These are phyloP conservation scores for Frankliniella intonsa DNA, from an alignment of 2,888 invertebrate species.

Conservation along the genomic window DNA sequence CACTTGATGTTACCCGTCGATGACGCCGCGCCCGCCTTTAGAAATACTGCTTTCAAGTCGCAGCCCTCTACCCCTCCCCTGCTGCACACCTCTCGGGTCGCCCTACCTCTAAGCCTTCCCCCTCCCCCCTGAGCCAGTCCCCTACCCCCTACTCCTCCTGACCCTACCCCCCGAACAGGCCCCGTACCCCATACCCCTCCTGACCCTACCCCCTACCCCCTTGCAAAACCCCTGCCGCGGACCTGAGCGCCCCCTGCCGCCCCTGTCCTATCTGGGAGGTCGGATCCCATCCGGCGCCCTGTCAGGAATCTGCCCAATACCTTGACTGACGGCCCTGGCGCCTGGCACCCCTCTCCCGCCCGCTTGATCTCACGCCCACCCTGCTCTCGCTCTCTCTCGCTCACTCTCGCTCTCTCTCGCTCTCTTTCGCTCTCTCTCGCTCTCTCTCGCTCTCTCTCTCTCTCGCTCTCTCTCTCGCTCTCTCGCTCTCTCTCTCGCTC, in stretches of 20 bases:
- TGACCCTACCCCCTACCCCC: background rate
- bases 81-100: background rate
- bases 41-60: background rate
- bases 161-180: too few relatives aligned
- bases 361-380: background rate
- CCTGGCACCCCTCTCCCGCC: background rate
- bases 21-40: too few relatives aligned
- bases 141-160: too few relatives aligned
- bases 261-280: background rate
- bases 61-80: background rate
- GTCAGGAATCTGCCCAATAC: conserved; percentile 26
- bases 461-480: too few relatives aligned
- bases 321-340: background rate
- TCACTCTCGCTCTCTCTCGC: background rate
- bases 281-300: background rate
- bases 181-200: background rate
- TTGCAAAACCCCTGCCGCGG: background rate
- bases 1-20: background rate
- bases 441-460: background rate
- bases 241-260: background rate
- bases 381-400: background rate
- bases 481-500: too few relatives aligned
- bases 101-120: too few relatives aligned
- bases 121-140: too few relatives aligned
- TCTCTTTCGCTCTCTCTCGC: background rate